Percentiles rank a stretch among this genome's conserved stretches.
Conservation (phyloP, 2,797 vertebrate species). For the Acrocephalus scirpaceus region DNA sequence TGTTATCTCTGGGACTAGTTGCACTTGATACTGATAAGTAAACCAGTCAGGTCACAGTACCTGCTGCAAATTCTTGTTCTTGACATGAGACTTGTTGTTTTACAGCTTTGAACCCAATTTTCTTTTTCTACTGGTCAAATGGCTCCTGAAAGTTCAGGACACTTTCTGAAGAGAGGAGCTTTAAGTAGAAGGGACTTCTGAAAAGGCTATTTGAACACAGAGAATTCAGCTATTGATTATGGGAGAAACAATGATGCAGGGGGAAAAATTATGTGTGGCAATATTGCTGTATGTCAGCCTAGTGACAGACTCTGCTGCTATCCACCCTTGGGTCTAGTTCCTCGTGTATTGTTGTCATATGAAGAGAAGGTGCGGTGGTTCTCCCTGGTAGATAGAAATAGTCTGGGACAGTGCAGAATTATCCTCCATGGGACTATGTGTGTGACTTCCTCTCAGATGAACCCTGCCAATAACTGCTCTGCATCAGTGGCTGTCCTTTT, state of each 20-base stretch:
- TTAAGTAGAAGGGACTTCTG: neutral
- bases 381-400: neutral
- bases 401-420: neutral
- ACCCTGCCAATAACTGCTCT: neutral
- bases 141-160: neutral
- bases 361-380: neutral
- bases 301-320: neutral
- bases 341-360: neutral
- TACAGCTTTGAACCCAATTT: neutral
- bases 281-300: neutral
- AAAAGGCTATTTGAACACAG: neutral
- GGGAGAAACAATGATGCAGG: neutral
- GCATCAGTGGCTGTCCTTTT: neutral
- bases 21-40: constrained; percentile 39
- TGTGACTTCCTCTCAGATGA: neutral
- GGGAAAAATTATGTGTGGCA: too few relatives aligned
- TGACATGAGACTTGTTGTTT: neutral
- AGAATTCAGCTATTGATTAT: neutral
- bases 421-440: neutral
- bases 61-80: constrained; percentile 4
- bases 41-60: neutral
- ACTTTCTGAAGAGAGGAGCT: neutral
- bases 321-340: neutral
- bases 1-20: neutral
- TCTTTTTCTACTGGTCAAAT: neutral